Percentiles rank a stretch among this genome's conserved stretches.
Evolutionary conservation across 2,888 invertebrate genomes (phyloP).

Genomic region (Anthophora plumipes): DNA sequence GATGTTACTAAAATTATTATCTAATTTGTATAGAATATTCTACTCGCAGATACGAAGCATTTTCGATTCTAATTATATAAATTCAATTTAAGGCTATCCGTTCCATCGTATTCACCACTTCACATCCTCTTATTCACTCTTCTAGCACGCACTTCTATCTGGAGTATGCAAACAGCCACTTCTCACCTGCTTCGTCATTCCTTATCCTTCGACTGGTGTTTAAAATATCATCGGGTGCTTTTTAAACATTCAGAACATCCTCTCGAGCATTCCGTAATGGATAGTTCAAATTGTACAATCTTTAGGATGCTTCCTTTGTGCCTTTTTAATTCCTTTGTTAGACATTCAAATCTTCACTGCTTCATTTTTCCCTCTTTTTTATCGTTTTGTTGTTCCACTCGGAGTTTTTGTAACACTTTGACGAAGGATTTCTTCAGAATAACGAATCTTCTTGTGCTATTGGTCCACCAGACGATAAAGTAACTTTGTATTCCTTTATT

Average conservation of each 20-base stretch:
- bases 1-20: no score
- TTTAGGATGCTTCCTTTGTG: constrained; percentile 2
- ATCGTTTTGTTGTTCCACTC: not conserved
- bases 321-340: constrained; percentile 16
- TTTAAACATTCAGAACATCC: constrained; percentile 30
- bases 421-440: not conserved
- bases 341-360: constrained; percentile 16
- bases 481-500: not conserved
- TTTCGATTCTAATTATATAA: not conserved
- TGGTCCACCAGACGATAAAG: not conserved
- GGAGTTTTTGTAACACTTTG: not conserved
- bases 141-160: constrained; percentile 18
- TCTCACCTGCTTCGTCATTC: constrained; percentile 54
- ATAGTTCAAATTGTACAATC: constrained; percentile 21
- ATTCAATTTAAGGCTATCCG: not conserved
- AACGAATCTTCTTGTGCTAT: not conserved
- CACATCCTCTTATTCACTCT: not conserved
- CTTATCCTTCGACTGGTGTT: constrained; percentile 21
- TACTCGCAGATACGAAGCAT: not conserved
- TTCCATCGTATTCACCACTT: not conserved
- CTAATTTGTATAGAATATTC: no score
- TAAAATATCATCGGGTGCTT: constrained; percentile 14
- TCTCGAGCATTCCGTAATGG: constrained; percentile 14
- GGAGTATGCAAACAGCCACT: constrained; percentile 15
- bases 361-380: no score